Evolutionary conservation across 2,888 invertebrate species (phyloP), one percentile per base, ranked within the genome.

Genomic region (Anticlea derivata): DNA sequence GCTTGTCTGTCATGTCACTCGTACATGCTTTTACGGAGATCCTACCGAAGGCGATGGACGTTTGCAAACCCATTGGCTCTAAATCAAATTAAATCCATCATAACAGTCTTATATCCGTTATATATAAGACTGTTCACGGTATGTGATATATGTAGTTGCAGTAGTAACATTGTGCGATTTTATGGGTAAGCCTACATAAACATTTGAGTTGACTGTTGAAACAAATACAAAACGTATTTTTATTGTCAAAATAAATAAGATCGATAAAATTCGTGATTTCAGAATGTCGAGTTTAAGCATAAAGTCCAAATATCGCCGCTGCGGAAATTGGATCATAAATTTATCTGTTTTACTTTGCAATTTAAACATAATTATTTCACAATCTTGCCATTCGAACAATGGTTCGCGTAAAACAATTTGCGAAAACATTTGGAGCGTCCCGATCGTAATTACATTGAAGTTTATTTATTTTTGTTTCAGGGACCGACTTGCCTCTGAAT

Each of bases 321-420:
- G 52, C 60, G 69, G 68, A 73, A 68, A 75, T 73, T 78, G 73
- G 73, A 65, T 69, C 60, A 66, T 75, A 75, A 73, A 71, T 75
- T 66, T 77, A 59, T 68, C 46, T 66, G 61, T 73, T 71, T 59
- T 75, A 64, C 61, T 75, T 68, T 73, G 63, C 61, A 69, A 68
- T 71, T 68, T 68, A 59, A 70, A 68, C 55, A 66, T 68, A 68
- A 72, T 73, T 70, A 66, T 68, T 64, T 67, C 70, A 48, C 13
- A 68, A 61, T 48, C 60, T 62, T 72, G 65, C 55, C 33, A 53
- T 51, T 31, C 33, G 45, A 48, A 55, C 50, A 71, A 70, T 51
- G 69, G 76, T 78, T 37, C 17, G 73, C 59, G 45, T 27, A 38
- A 56, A 52, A 53, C 39, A 64, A 63, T 65, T 61, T 62, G 40